Conservation (phyloP, 2,797 vertebrate species). For the Tapirus indicus region DNA sequence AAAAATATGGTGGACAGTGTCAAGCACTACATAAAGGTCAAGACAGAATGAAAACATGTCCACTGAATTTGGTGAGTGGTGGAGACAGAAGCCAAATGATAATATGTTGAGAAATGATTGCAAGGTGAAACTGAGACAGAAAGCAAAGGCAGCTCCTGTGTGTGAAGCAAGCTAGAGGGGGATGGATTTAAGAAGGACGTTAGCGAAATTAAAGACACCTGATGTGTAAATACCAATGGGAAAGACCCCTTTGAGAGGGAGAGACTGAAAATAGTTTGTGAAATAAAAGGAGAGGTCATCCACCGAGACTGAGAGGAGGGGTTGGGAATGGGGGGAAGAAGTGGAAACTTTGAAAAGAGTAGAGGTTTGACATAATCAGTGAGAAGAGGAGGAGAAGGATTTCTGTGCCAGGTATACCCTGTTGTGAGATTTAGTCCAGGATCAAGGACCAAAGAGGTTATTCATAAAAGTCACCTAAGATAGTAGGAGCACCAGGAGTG, state of each 20-base stretch:
- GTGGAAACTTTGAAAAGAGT: background rate
- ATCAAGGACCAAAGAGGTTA: background rate
- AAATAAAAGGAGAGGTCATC: background rate
- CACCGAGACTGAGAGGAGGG: background rate
- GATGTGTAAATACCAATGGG: background rate
- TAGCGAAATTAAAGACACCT: background rate
- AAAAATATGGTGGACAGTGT: background rate
- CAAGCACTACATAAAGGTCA: background rate
- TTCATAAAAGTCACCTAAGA: background rate
- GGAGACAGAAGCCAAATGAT: background rate
- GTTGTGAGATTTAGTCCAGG: background rate
- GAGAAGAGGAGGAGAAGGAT: background rate
- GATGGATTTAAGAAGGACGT: background rate
- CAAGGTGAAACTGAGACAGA: background rate
- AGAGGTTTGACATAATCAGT: background rate
- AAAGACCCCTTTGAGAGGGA: background rate
- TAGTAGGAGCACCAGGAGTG: background rate
- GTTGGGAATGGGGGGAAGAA: background rate
- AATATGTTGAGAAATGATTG: background rate
- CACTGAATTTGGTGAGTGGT: background rate
- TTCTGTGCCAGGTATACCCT: background rate
- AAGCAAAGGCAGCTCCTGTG: background rate
- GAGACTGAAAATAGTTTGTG: background rate
- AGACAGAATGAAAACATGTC: background rate
- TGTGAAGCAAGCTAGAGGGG: background rate